phyloP scores from a whole-genome alignment of 2,888 invertebrate genomes.

The Choristoneura rosaceana region DNA sequence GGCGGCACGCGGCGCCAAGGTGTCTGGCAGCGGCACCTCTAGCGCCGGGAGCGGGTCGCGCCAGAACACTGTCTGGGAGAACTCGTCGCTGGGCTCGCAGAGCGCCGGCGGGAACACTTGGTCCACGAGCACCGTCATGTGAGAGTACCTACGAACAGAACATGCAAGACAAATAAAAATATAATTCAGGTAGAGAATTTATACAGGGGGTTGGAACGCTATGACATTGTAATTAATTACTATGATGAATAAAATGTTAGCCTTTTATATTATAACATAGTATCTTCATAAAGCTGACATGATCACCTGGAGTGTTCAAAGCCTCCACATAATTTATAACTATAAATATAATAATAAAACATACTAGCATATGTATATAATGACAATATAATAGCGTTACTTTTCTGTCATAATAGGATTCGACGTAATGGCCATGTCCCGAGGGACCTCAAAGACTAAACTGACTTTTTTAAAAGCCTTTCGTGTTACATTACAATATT shows the following conservation, averaged over 20 bases:
- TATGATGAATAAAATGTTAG: too few species aligned
- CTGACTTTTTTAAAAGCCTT: not conserved
- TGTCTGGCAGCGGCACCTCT: slow-evolving; percentile 54
- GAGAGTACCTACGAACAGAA: slow-evolving; percentile 90
- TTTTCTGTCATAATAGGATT: not conserved
- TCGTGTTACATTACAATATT: not conserved
- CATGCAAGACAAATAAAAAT: too few species aligned
- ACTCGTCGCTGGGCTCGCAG: slow-evolving; percentile 87
- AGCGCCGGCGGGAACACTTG: slow-evolving; percentile 96
- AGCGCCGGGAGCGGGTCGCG: slow-evolving; percentile 91
- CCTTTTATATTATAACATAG: too few species aligned
- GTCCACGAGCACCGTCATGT: slow-evolving; percentile 97
- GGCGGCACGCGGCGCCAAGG: slow-evolving; percentile 48
- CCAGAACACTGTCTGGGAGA: slow-evolving; percentile 97
- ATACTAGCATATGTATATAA: not conserved
- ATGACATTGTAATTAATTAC: not conserved
- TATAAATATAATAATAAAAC: too few species aligned
- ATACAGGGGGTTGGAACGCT: not conserved
- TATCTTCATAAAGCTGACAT: too few species aligned
- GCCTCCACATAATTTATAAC: too few species aligned
- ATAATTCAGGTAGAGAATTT: not conserved
- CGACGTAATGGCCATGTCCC: not conserved
- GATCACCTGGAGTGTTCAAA: too few species aligned
- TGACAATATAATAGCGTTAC: slow-evolving; percentile 12
- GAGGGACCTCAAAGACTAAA: not conserved